Evolutionary conservation across 2,113 vertebrate species (phyloP).

Genomic region (Pollimyrus isidori): DNA sequence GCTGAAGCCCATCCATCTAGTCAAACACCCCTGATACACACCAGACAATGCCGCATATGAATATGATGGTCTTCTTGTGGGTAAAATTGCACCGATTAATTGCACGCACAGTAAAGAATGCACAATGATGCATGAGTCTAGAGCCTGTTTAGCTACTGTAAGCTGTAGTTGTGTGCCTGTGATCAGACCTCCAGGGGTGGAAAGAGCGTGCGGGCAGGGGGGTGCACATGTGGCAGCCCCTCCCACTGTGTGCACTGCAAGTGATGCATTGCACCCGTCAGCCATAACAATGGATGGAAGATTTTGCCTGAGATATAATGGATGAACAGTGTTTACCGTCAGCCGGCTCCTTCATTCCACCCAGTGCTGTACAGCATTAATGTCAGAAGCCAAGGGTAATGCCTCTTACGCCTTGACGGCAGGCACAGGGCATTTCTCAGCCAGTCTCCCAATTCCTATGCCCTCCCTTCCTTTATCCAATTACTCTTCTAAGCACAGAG

Average conservation of each 20-base stretch:
- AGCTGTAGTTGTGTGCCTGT: neutral
- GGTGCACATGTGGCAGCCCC: neutral
- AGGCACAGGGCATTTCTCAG: neutral
- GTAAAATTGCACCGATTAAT: neutral
- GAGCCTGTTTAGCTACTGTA: neutral
- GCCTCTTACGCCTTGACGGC: neutral
- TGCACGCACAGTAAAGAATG: neutral
- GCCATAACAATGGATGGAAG: neutral
- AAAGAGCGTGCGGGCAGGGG: neutral
- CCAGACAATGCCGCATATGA: neutral
- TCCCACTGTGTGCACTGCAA: neutral
- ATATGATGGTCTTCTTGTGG: neutral
- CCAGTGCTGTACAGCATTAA: constrained; percentile 3
- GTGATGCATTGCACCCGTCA: neutral
- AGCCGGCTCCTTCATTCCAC: neutral
- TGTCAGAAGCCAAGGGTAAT: neutral
- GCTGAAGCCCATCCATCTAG: neutral
- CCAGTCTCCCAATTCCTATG: neutral
- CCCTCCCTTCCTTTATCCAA: neutral
- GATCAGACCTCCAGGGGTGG: neutral
- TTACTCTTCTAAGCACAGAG: neutral
- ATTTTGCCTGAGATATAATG: neutral
- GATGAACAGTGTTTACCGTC: constrained; percentile 1
- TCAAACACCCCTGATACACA: neutral
- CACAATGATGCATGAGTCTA: too few relatives aligned